Base-by-base conservation (phyloP, 2,113 vertebrate species). In the Mobula birostris region DNA sequence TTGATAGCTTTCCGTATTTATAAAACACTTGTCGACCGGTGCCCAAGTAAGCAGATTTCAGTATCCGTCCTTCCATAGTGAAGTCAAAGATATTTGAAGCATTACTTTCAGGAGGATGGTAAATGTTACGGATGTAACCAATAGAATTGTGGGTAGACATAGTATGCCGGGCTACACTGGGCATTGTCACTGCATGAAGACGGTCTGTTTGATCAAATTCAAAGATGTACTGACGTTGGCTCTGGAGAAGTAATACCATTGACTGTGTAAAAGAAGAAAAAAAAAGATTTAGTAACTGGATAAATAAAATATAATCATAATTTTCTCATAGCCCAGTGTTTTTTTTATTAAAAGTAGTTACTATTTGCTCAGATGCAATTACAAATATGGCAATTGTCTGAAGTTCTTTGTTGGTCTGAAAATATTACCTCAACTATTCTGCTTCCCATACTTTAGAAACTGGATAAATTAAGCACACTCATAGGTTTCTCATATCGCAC, bases 211-310 rank as follows among this genome's bases (percentile, higher is more conserved):
- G 95, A 88, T 99, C 99, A 14, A 98, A 99, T 96, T 99, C 99
- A 27, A 99, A 99, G 96, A 99, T 97, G 94, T 99, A 99, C 96
- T 99, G 99, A 9, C 98, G 97, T 94, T 99, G 99, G 94, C 98
- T 99, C 97, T 99, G 99, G 91, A 99, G 97, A 87, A 99, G 97
- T 88, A 99, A 97, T 94, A 99, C 98, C 99, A 99, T 99, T 2
- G 99, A 99, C 98, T 99, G 94, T 0, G 24, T 79, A 92, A 94
- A 94, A 94, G 93, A 95, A 95, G 94, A 94, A 94, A 95, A 94
- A 94, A 94, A 94, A 58, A 56, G 21, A 15, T 27, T 93, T 48
- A 68, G n/a, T n/a, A 87, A 87, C 61, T 12, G 83, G 58, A 87
- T 61, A 63, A 88, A 66, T n/a, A 3, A 66, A 68, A 68, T 63